phyloP scores from a whole-genome alignment of 1,140 invertebrate species.

The Pseudomyrmex sp. region DNA sequence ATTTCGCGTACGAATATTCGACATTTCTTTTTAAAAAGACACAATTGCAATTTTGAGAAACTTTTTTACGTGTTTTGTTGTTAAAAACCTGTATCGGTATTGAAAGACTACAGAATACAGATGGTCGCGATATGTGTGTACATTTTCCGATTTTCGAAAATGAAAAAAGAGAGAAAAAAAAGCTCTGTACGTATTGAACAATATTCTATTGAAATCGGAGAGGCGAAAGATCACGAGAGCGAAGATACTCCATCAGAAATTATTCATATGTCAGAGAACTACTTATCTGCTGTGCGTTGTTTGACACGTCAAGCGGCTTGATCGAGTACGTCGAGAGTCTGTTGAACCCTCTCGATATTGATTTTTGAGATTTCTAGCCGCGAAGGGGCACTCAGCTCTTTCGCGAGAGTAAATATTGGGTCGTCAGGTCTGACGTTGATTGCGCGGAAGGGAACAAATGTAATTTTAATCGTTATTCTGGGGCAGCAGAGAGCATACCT shows the following conservation, averaged over 20 bases:
- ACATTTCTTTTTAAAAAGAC: background rate
- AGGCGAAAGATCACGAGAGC: background rate
- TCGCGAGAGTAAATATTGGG: slow-evolving; percentile 70
- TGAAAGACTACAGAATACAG: background rate
- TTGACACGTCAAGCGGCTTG: slow-evolving; percentile 60
- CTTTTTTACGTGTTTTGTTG: no score
- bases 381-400: slow-evolving; percentile 65
- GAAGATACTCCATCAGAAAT: slow-evolving; percentile 56
- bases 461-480: slow-evolving; percentile 70
- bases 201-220: slow-evolving; percentile 25
- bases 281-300: slow-evolving; percentile 49
- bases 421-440: slow-evolving; percentile 72
- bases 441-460: slow-evolving; percentile 72
- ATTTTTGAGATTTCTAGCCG: slow-evolving; percentile 71
- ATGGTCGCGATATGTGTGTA: background rate
- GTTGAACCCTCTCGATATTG: slow-evolving; percentile 69
- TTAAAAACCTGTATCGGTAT: no score
- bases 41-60: no score
- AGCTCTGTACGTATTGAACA: background rate
- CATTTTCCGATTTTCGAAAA: background rate
- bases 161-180: background rate
- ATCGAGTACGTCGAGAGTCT: slow-evolving; percentile 57
- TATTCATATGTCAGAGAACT: slow-evolving; percentile 57
- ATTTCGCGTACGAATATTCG: background rate
- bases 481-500: slow-evolving; percentile 9